Evolutionary conservation across 2,888 invertebrate genomes (phyloP).

Genomic region (Heliconius erato): DNA sequence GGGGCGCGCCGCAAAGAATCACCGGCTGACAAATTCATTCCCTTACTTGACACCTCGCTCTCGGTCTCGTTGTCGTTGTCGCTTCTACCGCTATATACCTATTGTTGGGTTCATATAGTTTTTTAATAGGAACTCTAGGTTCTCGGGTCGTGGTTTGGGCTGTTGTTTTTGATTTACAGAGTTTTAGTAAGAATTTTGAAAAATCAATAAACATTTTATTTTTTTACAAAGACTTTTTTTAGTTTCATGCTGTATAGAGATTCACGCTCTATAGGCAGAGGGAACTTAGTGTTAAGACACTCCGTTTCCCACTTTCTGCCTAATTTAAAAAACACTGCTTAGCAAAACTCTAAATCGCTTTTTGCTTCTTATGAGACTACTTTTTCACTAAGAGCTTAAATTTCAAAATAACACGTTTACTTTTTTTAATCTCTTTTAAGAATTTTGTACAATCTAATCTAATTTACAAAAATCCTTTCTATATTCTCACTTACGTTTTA

Average conservation of each 20-base stretch:
- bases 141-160: no score
- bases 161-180: no score
- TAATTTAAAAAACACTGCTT: neutral
- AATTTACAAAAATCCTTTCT: no score
- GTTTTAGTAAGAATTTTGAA: no score
- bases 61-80: constrained; percentile 50
- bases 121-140: neutral
- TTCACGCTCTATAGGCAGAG: neutral
- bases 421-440: no score
- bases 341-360: neutral
- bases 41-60: constrained; percentile 56
- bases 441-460: no score
- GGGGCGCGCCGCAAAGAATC: constrained; percentile 69
- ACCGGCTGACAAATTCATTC: constrained; percentile 80
- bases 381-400: no score
- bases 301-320: neutral
- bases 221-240: neutral
- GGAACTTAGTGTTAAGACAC: neutral
- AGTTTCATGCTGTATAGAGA: neutral
- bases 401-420: no score
- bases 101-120: neutral
- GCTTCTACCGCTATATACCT: constrained; percentile 56
- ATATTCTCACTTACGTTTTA: no score
- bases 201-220: no score
- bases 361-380: no score